Evolutionary conservation across 2,113 vertebrate species (phyloP).

Genomic region (Poicephalus gulielmi): DNA sequence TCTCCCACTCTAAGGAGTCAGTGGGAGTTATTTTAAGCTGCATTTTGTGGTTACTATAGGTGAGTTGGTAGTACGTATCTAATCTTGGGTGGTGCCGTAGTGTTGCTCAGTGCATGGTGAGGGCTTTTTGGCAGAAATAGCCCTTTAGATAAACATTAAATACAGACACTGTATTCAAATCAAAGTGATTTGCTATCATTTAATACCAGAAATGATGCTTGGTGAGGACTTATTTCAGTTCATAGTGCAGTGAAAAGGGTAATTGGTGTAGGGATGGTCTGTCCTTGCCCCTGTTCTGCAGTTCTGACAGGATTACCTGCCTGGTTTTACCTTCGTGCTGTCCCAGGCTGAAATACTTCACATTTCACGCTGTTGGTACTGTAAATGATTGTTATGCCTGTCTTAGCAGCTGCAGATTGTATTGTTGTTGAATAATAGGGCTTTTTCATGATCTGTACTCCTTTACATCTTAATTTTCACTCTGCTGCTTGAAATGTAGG

Average conservation of each 20-base stretch:
- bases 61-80: background rate
- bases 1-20: background rate
- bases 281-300: conserved; percentile 56
- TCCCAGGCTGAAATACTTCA: conserved; percentile 72
- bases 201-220: background rate
- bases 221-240: conserved; percentile 9
- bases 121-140: background rate
- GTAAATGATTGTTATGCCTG: conserved; percentile 69
- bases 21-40: background rate
- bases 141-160: background rate
- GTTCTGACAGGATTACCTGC: conserved; percentile 52
- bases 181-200: background rate
- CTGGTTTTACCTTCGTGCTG: conserved; percentile 59
- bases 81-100: background rate
- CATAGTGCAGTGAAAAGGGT: conserved; percentile 27
- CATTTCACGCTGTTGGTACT: conserved; percentile 71
- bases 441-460: conserved; percentile 64
- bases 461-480: conserved; percentile 68
- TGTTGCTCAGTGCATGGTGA: background rate
- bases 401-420: conserved; percentile 65
- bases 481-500: background rate
- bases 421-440: conserved; percentile 70
- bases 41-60: background rate
- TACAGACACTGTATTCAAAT: background rate
- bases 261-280: background rate